These are phyloP conservation scores for Podarcis muralis DNA, from an alignment of 2,113 vertebrate species.

Conservation along the genomic window DNA sequence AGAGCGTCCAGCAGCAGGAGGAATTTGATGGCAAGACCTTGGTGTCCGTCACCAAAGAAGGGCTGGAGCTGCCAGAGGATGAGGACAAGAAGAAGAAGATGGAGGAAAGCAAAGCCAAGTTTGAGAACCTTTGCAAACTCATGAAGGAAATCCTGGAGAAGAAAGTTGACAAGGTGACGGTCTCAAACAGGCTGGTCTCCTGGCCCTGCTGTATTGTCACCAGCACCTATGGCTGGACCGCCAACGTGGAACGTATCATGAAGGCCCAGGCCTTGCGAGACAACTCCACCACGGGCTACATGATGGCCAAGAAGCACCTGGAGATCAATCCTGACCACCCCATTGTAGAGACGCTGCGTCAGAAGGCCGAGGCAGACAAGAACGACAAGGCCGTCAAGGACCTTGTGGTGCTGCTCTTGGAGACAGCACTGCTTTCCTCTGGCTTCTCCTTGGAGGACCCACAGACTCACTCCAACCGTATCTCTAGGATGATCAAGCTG, in stretches of 20 bases:
- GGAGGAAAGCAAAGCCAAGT: constrained; percentile 94
- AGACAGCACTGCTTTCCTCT: constrained; percentile 91
- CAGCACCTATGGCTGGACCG: constrained; percentile 93
- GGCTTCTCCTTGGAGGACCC: constrained; percentile 95
- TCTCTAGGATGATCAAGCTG: constrained; percentile 90
- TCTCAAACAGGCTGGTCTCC: constrained; percentile 92
- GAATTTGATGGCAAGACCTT: constrained; percentile 94
- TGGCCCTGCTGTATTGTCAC: constrained; percentile 96
- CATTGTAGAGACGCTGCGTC: constrained; percentile 88
- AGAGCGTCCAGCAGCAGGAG: constrained; percentile 94
- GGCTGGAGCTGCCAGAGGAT: constrained; percentile 93
- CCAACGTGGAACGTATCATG: constrained; percentile 97
- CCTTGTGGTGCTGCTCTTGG: constrained; percentile 91
- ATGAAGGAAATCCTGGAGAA: constrained; percentile 98
- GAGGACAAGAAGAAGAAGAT: constrained; percentile 98
- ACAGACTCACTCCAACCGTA: constrained; percentile 93
- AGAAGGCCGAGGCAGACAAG: constrained; percentile 92
- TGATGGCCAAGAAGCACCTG: constrained; percentile 97
- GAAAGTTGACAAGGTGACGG: constrained; percentile 95
- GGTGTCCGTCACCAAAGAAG: constrained; percentile 95
- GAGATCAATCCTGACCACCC: constrained; percentile 95
- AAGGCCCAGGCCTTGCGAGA: constrained; percentile 93
- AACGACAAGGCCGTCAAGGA: constrained; percentile 97
- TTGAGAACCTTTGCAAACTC: constrained; percentile 92
- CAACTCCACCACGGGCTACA: constrained; percentile 97